Conservation (phyloP, 2,888 invertebrate species). For the Blastobasis lacticolella region DNA sequence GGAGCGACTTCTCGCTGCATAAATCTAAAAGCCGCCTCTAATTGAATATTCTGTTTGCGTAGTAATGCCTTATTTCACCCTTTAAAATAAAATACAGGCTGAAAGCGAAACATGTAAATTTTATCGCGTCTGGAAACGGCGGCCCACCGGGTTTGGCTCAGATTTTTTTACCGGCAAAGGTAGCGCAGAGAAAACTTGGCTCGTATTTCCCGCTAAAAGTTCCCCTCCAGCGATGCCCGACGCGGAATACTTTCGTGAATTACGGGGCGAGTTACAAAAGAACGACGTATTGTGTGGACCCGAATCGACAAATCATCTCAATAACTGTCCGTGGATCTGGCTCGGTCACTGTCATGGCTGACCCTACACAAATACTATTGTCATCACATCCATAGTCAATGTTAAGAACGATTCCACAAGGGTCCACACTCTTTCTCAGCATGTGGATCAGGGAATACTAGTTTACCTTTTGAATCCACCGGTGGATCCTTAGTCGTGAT, state of each 20-base stretch:
- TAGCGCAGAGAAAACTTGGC: conserved; percentile 56
- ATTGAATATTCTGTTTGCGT: conserved; percentile 72
- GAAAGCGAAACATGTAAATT: conserved; percentile 71
- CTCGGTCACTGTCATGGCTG: conserved; percentile 29
- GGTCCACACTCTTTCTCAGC: too few species aligned
- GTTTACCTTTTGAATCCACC: too few species aligned
- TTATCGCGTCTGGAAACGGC: conserved; percentile 58
- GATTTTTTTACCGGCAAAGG: conserved; percentile 60
- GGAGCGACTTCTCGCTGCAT: conserved; percentile 39
- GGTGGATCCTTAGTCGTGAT: too few species aligned
- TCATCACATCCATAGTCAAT: too few species aligned
- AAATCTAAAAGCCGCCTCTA: conserved; percentile 61
- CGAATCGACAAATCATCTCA: conserved; percentile 50
- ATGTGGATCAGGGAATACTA: too few species aligned
- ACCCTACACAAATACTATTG: conserved; percentile 14
- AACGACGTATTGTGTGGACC: conserved; percentile 43
- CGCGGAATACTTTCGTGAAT: conserved; percentile 62
- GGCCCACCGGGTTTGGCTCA: conserved; percentile 41
- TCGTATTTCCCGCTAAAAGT: conserved; percentile 66
- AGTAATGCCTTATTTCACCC: conserved; percentile 62
- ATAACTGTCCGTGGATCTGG: conserved; percentile 30
- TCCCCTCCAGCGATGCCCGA: conserved; percentile 55
- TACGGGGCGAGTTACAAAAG: conserved; percentile 59
- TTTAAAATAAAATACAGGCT: conserved; percentile 69
- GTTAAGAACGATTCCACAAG: too few species aligned